Evolutionary conservation across 2,797 vertebrate species (phyloP).

Genomic region (Adelosebastes latens): DNA sequence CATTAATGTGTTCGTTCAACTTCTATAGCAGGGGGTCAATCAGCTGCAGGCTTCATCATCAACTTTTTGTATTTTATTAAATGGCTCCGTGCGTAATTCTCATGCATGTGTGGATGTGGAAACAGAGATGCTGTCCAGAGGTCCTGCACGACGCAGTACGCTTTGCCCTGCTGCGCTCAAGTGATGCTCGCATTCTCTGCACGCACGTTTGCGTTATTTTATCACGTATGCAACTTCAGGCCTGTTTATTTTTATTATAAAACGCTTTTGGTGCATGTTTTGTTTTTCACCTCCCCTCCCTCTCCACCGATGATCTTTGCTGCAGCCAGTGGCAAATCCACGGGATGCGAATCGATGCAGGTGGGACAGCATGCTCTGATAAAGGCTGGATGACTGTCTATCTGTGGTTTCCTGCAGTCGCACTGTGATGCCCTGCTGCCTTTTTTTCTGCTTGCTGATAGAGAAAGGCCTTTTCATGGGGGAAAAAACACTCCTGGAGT

Average conservation of each 20-base stretch:
- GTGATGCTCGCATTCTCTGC: not conserved
- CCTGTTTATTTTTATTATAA: not conserved
- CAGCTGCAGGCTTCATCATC: not conserved
- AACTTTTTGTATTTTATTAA: conserved; percentile 47
- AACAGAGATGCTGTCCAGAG: not conserved
- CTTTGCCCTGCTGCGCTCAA: not conserved
- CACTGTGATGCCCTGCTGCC: conserved; percentile 44
- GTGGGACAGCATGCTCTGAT: conserved; percentile 59
- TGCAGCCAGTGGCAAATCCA: conserved; percentile 42
- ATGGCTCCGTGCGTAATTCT: conserved; percentile 9
- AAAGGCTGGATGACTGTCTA: conserved; percentile 27
- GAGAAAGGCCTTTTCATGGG: not conserved
- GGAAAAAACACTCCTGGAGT: conserved; percentile 13
- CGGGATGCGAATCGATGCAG: conserved; percentile 57
- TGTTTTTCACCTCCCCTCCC: accelerated
- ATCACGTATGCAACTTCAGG: conserved; percentile 7
- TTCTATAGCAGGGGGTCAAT: not conserved
- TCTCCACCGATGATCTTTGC: not conserved
- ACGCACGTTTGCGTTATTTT: conserved; percentile 16
- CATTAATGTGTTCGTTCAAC: not conserved
- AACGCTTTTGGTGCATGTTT: not conserved
- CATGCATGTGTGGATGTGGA: not conserved
- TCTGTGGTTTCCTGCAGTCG: conserved; percentile 37
- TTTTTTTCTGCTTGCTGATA: not conserved
- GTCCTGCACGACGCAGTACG: conserved; percentile 30